Base-by-base conservation (phyloP, 2,888 invertebrate species). In the Leptodirus hochenwartii region DNA sequence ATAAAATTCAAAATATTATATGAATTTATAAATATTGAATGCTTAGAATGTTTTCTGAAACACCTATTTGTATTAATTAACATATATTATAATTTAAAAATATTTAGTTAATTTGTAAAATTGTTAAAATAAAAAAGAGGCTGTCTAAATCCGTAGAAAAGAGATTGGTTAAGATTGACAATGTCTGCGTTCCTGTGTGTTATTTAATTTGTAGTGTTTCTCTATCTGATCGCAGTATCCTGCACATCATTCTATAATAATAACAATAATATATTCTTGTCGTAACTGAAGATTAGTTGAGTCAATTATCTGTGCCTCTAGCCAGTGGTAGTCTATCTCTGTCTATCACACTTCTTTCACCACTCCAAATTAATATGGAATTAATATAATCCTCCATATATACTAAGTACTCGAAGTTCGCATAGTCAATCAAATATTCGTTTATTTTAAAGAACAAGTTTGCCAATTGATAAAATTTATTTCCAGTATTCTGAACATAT, bases 291-390 rank as follows among this genome's bases (percentile, higher is more conserved):
- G 51, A 30, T 62, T 62, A 63, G 63, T 64, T 64, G 63, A 64
- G 64, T 64, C 64, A 64, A 64, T 64, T 64, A 64, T 61, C 62
- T 63, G 64, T 64, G 64, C 64, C 64, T 64, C 51, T 57, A 56
- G 56, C 51, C 42, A 47, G 49, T 54, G 52, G 51, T 54, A 54
- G 54, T 51, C 46, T 50, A 43, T 54, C 42, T 51, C 43, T 50
- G 46, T 51, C 50, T 52, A 48, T 50, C 46, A 51, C 53, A 50
- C 47, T 43, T 47, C n/a, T 40, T 20, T 20, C 20, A 20, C 20
- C 8, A 20, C 8, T 20, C 20, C 20, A n/a, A 20, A 8, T n/a
- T 20, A 20, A 20, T 20, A n/a, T 20, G 20, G n/a, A 8, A 20
- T n/a, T n/a, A 8, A 20, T 20, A 20, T n/a, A 20, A 20, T n/a